Percentiles rank a stretch among this genome's conserved stretches.
These are phyloP conservation scores for Lutjanus erythropterus DNA, from an alignment of 2,113 vertebrate species.

Conservation along the genomic window DNA sequence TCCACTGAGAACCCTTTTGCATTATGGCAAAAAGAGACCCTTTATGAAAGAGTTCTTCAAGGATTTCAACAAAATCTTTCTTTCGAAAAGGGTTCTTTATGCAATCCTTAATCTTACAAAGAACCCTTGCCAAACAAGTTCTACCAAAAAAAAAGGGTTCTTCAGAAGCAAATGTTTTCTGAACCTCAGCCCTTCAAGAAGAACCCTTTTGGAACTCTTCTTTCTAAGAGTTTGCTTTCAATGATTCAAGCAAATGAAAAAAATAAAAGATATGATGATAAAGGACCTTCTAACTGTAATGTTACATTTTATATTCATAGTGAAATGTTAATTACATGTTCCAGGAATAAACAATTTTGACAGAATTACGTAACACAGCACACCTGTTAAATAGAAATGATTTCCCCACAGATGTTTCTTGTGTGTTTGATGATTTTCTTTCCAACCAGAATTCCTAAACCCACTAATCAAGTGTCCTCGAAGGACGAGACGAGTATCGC, in stretches of 20 bases:
- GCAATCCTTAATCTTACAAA: too few relatives aligned
- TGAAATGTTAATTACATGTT: constrained; percentile 8
- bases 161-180: too few relatives aligned
- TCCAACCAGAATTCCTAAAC: constrained; percentile 32
- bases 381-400: constrained; percentile 26
- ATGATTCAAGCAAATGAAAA: background rate
- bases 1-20: too few relatives aligned
- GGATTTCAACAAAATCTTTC: too few relatives aligned
- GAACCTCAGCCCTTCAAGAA: too few relatives aligned
- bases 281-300: background rate
- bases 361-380: background rate
- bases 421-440: constrained; percentile 27
- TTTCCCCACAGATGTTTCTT: constrained; percentile 7
- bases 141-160: too few relatives aligned
- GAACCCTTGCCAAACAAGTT: too few relatives aligned
- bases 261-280: background rate
- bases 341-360: background rate
- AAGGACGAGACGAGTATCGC: constrained; percentile 29
- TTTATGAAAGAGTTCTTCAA: too few relatives aligned
- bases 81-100: too few relatives aligned
- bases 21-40: too few relatives aligned
- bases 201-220: too few relatives aligned
- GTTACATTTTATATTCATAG: background rate
- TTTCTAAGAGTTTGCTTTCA: background rate
- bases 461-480: constrained; percentile 38